Conservation (phyloP, 2,888 invertebrate genomes). For the Cataglyphis altisquamis region DNA sequence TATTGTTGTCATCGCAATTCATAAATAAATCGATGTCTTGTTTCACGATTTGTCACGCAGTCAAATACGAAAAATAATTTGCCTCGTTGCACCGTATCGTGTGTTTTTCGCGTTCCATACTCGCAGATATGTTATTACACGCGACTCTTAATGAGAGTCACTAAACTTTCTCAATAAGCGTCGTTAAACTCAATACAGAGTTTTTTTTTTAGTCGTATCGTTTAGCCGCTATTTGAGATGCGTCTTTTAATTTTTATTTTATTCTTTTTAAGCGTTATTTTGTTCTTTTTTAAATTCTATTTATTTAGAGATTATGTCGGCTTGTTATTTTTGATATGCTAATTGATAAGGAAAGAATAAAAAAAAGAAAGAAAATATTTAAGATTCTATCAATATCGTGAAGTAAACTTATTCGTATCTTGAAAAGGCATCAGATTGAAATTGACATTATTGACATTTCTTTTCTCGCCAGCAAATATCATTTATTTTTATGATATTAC, state of each 20-base stretch:
- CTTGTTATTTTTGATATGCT: neutral
- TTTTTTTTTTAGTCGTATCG: conserved; percentile 12
- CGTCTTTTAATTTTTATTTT: neutral
- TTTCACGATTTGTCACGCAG: conserved; percentile 2
- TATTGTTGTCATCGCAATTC: neutral
- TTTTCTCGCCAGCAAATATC: conserved; percentile 1
- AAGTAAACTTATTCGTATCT: neutral
- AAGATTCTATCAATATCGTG: neutral
- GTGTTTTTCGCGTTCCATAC: neutral
- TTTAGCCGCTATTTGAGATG: neutral
- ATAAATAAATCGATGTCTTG: neutral
- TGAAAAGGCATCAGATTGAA: neutral
- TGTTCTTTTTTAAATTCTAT: neutral
- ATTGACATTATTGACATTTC: conserved; percentile 23
- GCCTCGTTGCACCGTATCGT: neutral
- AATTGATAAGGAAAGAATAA: too few relatives aligned
- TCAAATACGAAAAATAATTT: conserved; percentile 20
- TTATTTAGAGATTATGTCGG: too few relatives aligned
- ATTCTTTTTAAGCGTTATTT: neutral
- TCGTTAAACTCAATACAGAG: conserved; percentile 39
- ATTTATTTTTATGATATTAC: neutral
- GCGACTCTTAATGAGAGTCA: conserved; percentile 31
- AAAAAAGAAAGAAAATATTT: neutral
- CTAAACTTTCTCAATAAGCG: conserved; percentile 54
- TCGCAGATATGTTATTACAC: neutral